Conservation (phyloP, 1,140 invertebrate species). For the Apocrypta bakeri region DNA sequence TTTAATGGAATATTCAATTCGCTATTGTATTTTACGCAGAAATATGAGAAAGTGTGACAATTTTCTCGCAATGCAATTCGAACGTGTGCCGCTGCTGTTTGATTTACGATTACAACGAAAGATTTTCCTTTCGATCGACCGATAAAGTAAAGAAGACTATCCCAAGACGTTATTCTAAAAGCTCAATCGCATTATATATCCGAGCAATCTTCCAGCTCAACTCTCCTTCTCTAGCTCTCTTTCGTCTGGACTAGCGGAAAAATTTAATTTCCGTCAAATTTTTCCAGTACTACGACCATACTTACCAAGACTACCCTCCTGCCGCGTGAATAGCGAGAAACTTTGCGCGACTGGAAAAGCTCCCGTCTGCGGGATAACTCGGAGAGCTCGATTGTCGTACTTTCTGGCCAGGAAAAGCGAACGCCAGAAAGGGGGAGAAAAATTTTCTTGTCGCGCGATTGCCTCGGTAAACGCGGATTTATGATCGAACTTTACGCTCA, state of each 20-base stretch:
- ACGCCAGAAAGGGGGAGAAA: constrained; percentile 2
- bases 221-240: not conserved
- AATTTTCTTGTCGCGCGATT: constrained; percentile 43
- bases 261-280: constrained; percentile 33
- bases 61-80: too few relatives aligned
- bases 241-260: not conserved
- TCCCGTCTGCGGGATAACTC: not conserved
- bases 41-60: too few relatives aligned
- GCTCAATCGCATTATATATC: not conserved
- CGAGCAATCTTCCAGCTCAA: constrained; percentile 2
- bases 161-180: not conserved
- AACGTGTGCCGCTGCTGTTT: not conserved
- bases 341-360: constrained; percentile 4
- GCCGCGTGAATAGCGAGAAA: not conserved
- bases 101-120: not conserved
- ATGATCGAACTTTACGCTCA: constrained; percentile 39
- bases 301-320: not conserved
- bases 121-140: not conserved
- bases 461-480: constrained; percentile 46
- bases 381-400: not conserved
- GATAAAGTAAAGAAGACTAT: not conserved
- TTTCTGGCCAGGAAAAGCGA: not conserved
- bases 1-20: too few relatives aligned
- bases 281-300: not conserved
- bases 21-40: too few relatives aligned